phyloP scores from a whole-genome alignment of 2,888 invertebrate species.

The Listrodromus nycthemerus region DNA sequence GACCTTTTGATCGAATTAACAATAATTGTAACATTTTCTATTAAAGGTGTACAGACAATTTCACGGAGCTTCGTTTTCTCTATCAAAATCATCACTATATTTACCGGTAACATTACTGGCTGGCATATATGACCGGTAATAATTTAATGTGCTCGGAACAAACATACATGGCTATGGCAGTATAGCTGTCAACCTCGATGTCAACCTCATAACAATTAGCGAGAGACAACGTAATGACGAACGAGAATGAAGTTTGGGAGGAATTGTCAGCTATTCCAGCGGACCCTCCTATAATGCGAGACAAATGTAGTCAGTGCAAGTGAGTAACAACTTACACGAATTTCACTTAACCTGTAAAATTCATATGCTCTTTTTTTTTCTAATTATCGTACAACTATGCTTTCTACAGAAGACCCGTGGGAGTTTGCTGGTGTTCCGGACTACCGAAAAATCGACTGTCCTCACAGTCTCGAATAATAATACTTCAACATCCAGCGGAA shows the following conservation, averaged over 20 bases:
- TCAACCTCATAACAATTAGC: constrained; percentile 42
- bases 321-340: constrained; percentile 83
- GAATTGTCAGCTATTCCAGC: constrained; percentile 91
- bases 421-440: constrained; percentile 96
- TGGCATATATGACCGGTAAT: background rate
- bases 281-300: constrained; percentile 91
- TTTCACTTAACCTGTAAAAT: constrained; percentile 49
- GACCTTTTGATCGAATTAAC: too few relatives aligned
- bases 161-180: background rate
- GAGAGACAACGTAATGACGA: constrained; percentile 69
- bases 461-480: constrained; percentile 90
- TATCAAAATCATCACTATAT: background rate
- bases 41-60: too few relatives aligned
- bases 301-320: constrained; percentile 91
- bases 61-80: too few relatives aligned
- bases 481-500: constrained; percentile 97
- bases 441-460: constrained; percentile 90
- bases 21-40: too few relatives aligned
- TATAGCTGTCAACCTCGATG: constrained; percentile 53
- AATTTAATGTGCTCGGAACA: background rate
- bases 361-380: constrained; percentile 15
- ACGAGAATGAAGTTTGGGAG: constrained; percentile 86
- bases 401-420: constrained; percentile 89
- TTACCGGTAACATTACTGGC: background rate
- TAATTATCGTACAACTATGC: background rate